Conservation (phyloP, 2,888 invertebrate genomes). For the Eremobia ochroleuca region DNA sequence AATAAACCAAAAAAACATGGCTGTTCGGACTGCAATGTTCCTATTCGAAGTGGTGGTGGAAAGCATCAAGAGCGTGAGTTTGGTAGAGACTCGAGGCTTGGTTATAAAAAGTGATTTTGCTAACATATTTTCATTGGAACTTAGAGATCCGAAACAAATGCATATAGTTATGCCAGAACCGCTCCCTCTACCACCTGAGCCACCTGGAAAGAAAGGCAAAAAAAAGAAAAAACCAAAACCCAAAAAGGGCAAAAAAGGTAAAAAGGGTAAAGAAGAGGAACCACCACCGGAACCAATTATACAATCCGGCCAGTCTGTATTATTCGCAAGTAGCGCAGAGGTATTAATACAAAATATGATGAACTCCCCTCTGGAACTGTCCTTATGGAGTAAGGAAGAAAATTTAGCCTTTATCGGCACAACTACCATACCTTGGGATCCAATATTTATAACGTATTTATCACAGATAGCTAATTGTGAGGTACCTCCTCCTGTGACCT, state of each 20-base stretch:
- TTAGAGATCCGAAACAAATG: slow-evolving; percentile 88
- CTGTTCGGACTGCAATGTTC: slow-evolving; percentile 85
- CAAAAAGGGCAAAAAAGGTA: slow-evolving; percentile 79
- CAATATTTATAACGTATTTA: slow-evolving; percentile 78
- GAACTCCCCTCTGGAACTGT: slow-evolving; percentile 81
- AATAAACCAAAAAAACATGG: slow-evolving; percentile 73
- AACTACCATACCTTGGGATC: slow-evolving; percentile 83
- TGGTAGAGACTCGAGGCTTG: slow-evolving; percentile 79
- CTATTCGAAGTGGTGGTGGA: slow-evolving; percentile 87
- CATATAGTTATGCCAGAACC: slow-evolving; percentile 87
- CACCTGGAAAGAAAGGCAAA: slow-evolving; percentile 80
- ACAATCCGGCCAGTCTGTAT: slow-evolving; percentile 86
- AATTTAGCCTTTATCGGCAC: slow-evolving; percentile 82
- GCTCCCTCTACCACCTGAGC: slow-evolving; percentile 84
- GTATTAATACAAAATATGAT: slow-evolving; percentile 84
- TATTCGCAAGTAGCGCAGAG: slow-evolving; percentile 85
- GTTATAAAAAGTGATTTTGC: slow-evolving; percentile 86
- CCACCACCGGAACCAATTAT: slow-evolving; percentile 85
- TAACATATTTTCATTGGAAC: slow-evolving; percentile 86
- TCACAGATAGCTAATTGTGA: slow-evolving; percentile 76
- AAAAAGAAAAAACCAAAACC: slow-evolving; percentile 70
- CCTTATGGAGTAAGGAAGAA: slow-evolving; percentile 87
- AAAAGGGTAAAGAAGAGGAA: slow-evolving; percentile 70
- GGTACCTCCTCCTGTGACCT: slow-evolving; percentile 74
- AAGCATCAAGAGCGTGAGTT: slow-evolving; percentile 80